Percentiles rank a stretch among this genome's conserved stretches.
These are phyloP conservation scores for Sprattus sprattus DNA, from an alignment of 2,113 vertebrate species.

Conservation along the genomic window DNA sequence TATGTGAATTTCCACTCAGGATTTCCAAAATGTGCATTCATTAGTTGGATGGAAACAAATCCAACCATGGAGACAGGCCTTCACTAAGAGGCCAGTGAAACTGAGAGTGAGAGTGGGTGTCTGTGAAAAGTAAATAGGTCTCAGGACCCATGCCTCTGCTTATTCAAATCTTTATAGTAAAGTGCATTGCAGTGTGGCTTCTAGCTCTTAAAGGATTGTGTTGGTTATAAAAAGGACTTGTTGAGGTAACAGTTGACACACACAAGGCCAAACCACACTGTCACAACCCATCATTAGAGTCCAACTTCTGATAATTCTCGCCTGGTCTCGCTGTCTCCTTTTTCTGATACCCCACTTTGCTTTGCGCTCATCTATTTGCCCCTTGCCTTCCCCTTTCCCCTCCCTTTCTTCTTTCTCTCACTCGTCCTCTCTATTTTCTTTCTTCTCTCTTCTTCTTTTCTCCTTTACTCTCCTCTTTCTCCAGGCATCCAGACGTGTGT, in stretches of 20 bases:
- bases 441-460: neutral
- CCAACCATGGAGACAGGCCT: neutral
- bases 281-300: neutral
- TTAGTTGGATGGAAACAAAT: neutral
- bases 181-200: too few species aligned
- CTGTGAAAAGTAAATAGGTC: neutral
- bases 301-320: neutral
- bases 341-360: neutral
- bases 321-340: neutral
- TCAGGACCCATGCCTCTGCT: neutral
- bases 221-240: neutral
- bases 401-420: neutral
- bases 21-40: neutral
- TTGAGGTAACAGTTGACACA: neutral
- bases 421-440: neutral
- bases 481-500: conserved; percentile 89
- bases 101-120: neutral
- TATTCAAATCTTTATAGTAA: neutral
- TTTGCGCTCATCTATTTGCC: neutral
- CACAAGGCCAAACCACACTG: neutral
- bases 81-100: neutral
- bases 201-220: neutral
- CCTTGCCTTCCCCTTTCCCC: neutral
- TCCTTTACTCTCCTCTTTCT: neutral
- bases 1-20: neutral